Evolutionary conservation across 2,888 invertebrate species (phyloP).

Genomic region (Drosophila acutilabella): DNA sequence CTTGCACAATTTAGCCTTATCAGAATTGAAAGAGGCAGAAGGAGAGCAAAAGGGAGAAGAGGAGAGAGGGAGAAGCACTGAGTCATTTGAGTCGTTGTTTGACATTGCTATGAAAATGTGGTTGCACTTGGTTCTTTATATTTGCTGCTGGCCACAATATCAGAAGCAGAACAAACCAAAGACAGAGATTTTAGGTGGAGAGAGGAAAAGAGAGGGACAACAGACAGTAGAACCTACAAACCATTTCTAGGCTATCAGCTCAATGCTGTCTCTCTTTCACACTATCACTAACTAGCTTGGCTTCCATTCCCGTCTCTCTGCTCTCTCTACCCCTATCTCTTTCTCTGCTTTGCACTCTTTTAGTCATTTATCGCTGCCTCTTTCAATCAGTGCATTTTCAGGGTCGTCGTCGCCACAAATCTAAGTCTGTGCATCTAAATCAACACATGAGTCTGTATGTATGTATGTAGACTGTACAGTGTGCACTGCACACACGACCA

Average conservation of each 20-base stretch:
- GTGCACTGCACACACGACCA: constrained; percentile 40
- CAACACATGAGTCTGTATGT: constrained; percentile 32
- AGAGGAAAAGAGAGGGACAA: not conserved
- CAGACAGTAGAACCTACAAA: constrained; percentile 13
- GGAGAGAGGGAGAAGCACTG: constrained; percentile 7
- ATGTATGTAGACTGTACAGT: constrained; percentile 25
- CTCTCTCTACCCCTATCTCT: not conserved
- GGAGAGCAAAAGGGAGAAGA: not conserved
- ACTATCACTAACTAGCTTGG: constrained; percentile 7
- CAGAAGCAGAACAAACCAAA: constrained; percentile 26
- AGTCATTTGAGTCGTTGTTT: constrained; percentile 71
- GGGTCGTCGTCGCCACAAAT: constrained; percentile 60
- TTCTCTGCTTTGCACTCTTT: not conserved
- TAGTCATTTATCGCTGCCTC: constrained; percentile 29
- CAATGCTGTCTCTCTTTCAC: constrained; percentile 28
- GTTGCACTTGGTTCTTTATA: constrained; percentile 66
- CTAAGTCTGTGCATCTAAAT: constrained; percentile 67
- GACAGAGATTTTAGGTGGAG: not conserved
- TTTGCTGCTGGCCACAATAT: constrained; percentile 25
- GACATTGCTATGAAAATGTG: constrained; percentile 80
- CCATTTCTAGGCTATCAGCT: constrained; percentile 66
- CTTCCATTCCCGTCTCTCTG: constrained; percentile 16
- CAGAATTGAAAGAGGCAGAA: constrained; percentile 12
- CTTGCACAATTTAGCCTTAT: constrained; percentile 55
- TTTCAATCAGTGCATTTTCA: constrained; percentile 59